Percentiles rank a stretch among this genome's conserved stretches.
These are phyloP conservation scores for Tipula unca DNA, from an alignment of 2,888 invertebrate genomes.

Conservation along the genomic window DNA sequence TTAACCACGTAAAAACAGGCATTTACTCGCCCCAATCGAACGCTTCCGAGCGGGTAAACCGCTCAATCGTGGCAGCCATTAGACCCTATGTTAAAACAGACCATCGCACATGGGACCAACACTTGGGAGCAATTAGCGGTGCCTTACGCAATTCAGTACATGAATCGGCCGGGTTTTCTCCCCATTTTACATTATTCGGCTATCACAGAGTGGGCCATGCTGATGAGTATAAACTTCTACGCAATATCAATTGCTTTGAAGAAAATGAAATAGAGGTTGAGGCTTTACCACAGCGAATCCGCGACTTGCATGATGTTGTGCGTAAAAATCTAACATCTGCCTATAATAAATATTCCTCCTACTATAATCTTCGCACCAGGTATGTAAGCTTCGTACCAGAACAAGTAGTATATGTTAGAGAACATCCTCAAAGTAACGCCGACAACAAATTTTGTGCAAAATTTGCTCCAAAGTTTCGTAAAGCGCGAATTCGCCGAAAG, in stretches of 20 bases:
- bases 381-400: not conserved
- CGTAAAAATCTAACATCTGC: too few species aligned
- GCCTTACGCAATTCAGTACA: not conserved
- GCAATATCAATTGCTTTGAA: not conserved
- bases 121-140: not conserved
- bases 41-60: not conserved
- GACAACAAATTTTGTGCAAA: not conserved
- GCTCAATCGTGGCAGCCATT: not conserved
- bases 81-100: not conserved
- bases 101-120: too few species aligned
- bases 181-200: not conserved
- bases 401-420: not conserved
- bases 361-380: not conserved
- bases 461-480: not conserved
- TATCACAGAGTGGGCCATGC: not conserved
- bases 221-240: not conserved
- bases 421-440: not conserved
- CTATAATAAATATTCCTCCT: too few species aligned
- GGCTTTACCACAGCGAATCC: not conserved
- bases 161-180: not conserved
- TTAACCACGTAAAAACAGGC: not conserved
- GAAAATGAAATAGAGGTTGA: not conserved
- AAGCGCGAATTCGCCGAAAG: not conserved
- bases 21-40: not conserved
- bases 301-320: not conserved